Evolutionary conservation across 2,113 vertebrate species (phyloP), one percentile per base, ranked within the genome.

Genomic region (Gnathonemus longibarbis): DNA sequence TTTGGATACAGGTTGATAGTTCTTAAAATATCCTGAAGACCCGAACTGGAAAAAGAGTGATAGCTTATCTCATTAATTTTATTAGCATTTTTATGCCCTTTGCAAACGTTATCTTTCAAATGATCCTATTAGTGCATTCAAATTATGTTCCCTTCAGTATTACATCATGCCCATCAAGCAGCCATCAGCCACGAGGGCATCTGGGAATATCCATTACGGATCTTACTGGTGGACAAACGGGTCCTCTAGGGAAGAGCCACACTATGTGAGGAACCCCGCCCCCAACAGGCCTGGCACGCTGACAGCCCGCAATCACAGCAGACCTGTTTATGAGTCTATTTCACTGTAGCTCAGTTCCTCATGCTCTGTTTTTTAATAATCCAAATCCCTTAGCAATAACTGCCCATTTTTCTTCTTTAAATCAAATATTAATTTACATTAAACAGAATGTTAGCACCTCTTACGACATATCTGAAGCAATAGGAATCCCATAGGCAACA

Each of bases 331-430:
- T 35, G 48, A 87, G 56, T 48, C 27, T 27, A 58, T 42, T 21
- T 50, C 35, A 2, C 15, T 24, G 46, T 39, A 52, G 27, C 50
- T 48, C 84, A 90, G 86, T 91, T 86, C 84, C 45, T 86, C 77
- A 90, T 85, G 89, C 87, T 88, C 88, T 52, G 87, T 62, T 15
- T 88, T 91, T 94, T 94, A 94, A 93, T 94, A 94, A 93, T 92
- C 93, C 91, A 95, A 95, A 93, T 93, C 94, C 92, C 91, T 95
- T 94, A 94, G 92, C 93, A 94, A 93, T 94, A 94, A 94, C 70
- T 77, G 11, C 13, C 31, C 13, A 42, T 19, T 95, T 95, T 92
- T 90, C 87, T 35, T 35, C 50, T 87, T 27, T 50, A 53, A 39
- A 52, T 35, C 27, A 8, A 35, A 87, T 87, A 56, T 87, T 87